phyloP scores from a whole-genome alignment of 2,888 invertebrate species.

The Steinernema carpocapsae region DNA sequence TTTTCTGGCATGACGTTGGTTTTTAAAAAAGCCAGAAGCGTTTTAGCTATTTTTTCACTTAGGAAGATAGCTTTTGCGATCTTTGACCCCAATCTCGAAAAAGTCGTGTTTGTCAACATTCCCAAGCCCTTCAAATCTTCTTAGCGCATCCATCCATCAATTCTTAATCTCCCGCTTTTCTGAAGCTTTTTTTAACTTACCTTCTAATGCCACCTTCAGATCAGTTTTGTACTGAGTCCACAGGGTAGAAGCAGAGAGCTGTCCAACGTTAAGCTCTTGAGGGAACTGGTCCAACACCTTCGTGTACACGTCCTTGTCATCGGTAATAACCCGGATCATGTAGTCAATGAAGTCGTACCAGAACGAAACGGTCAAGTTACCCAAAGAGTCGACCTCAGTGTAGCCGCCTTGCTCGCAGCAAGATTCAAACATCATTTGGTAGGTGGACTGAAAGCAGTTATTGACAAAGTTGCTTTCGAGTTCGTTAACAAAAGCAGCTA shows the following conservation, averaged over 20 bases:
- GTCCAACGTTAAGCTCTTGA: slow-evolving; percentile 93
- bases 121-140: no score
- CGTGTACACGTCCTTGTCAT: slow-evolving; percentile 96
- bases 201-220: slow-evolving; percentile 91
- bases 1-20: no score
- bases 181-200: slow-evolving; percentile 62
- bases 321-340: slow-evolving; percentile 95
- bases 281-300: slow-evolving; percentile 88
- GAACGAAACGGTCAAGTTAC: slow-evolving; percentile 61
- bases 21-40: no score
- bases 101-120: no score
- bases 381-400: slow-evolving; percentile 45
- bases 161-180: no score
- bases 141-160: no score
- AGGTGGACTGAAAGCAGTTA: slow-evolving; percentile 81
- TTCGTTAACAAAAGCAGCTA: not conserved
- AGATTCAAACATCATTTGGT: slow-evolving; percentile 98
- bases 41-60: no score
- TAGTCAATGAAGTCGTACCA: slow-evolving; percentile 66
- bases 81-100: no score
- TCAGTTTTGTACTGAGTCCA: slow-evolving; percentile 92
- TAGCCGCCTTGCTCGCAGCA: slow-evolving; percentile 80
- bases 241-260: slow-evolving; percentile 95
- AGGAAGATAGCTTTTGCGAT: no score
- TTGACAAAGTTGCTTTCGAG: no score